Percentiles rank a stretch among this genome's conserved stretches.
Conservation (phyloP, 30 jellyfish, hydroid and myxozoan genomes). For the Haliclystus octoradiatus region DNA sequence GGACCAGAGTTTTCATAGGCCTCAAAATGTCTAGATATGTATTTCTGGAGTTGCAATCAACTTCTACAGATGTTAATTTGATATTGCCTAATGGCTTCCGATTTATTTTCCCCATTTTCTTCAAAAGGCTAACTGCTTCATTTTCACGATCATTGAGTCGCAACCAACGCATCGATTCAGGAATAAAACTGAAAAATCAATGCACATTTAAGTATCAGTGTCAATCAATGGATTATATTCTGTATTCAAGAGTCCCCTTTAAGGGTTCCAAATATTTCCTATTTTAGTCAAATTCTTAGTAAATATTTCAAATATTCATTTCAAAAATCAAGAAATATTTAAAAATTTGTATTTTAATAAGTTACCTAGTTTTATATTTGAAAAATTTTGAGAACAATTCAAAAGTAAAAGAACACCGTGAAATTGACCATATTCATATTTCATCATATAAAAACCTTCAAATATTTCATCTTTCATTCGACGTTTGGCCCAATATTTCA, state of each 20-base stretch:
- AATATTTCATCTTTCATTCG: too few relatives aligned
- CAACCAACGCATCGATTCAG: constrained; percentile 85
- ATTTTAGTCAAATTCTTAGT: too few relatives aligned
- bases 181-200: constrained; percentile 34
- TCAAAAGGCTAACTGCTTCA: constrained; percentile 11
- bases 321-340: neutral
- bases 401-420: too few relatives aligned
- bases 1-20: neutral
- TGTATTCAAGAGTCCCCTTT: too few relatives aligned
- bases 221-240: too few relatives aligned
- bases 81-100: constrained; percentile 7
- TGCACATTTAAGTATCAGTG: neutral
- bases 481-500: too few relatives aligned
- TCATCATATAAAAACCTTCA: too few relatives aligned
- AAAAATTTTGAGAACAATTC: too few relatives aligned
- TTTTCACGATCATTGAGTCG: constrained; percentile 21
- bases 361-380: neutral
- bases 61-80: constrained; percentile 5
- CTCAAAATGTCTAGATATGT: neutral
- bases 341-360: neutral
- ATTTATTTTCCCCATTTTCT: constrained; percentile 36
- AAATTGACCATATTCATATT: too few relatives aligned
- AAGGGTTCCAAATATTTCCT: too few relatives aligned
- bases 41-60: neutral
- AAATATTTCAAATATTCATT: neutral